Evolutionary conservation across 2,888 invertebrate species (phyloP).

Genomic region (Cenopis cana): DNA sequence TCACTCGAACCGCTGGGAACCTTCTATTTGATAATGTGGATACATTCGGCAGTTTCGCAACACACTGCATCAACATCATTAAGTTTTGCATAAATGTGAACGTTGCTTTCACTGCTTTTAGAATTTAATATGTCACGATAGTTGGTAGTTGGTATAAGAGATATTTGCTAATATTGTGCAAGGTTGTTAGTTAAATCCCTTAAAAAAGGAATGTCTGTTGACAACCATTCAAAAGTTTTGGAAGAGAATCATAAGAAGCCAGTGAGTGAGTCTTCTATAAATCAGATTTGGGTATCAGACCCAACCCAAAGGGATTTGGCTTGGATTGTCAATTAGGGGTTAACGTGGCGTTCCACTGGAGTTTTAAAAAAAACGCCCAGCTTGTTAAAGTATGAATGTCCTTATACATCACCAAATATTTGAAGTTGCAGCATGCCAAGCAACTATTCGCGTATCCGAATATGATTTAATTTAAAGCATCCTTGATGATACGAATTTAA

Average conservation of each 20-base stretch:
- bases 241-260: background rate
- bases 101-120: conserved; percentile 33
- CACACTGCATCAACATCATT: conserved; percentile 26
- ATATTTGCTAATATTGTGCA: background rate
- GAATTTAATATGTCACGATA: conserved; percentile 3
- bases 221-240: background rate
- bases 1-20: conserved; percentile 39
- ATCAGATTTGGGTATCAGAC: background rate
- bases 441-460: background rate
- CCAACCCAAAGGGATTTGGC: background rate
- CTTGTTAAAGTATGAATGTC: background rate
- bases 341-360: background rate
- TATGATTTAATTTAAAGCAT: too few relatives aligned
- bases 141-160: background rate
- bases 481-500: background rate
- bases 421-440: background rate
- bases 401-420: background rate
- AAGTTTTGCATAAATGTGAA: conserved; percentile 39
- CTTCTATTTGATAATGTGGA: conserved; percentile 35
- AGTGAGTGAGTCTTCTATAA: background rate
- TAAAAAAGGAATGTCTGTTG: background rate
- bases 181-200: background rate
- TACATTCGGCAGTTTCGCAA: conserved; percentile 41
- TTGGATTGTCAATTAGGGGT: background rate
- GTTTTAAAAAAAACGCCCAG: background rate